Evolutionary conservation across 2,888 invertebrate genomes (phyloP), one percentile per base, ranked within the genome.

Genomic region (Bursaphelenchus okinawaensis): DNA sequence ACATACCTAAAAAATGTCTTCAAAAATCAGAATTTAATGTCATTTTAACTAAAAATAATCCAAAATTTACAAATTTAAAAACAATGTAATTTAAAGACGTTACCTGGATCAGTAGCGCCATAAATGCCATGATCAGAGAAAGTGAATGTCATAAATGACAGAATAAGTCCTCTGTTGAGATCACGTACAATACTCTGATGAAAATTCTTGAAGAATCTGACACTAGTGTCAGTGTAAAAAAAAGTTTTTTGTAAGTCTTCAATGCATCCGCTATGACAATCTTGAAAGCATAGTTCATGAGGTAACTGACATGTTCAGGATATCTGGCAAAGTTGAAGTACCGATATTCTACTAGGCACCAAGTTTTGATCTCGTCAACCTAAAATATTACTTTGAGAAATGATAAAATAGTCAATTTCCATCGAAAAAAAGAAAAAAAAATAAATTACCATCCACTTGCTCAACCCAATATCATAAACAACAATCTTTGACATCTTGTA

Each of bases 201-300:
- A 26, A 52, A 16, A 20, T 20, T 52, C 58, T 24, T 60, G 23
- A n/a, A 19, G n/a, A 22, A 50, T 16, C 60, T 6, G n/a, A 60
- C 60, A 26, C 60, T 60, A n/a, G 52, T 54, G 52, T 60, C 60
- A 12, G 52, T 23, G 52, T 60, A 60, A 50, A 60, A 60, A n/a
- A n/a, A 26, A 60, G 55, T 12, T 40, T 40, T 4, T 29, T 20
- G 19, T 19, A 52, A 8, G 23, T 29, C 51, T 50, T 60, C 22
- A 60, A 52, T 12, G 31, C 23, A 52, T 40, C 60, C 56, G 56
- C 60, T 20, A 60, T 60, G 8, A 60, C 24, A 20, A 60, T 29
- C 23, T 60, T 60, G 19, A 40, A 60, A 16, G 60, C 60, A 2
- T 20, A 60, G 22, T 60, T 60, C 52, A 52, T 20, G 20, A 60